Evolutionary conservation across 2,888 invertebrate genomes (phyloP), one percentile per base, ranked within the genome.

Genomic region (Amphipoea oculea): DNA sequence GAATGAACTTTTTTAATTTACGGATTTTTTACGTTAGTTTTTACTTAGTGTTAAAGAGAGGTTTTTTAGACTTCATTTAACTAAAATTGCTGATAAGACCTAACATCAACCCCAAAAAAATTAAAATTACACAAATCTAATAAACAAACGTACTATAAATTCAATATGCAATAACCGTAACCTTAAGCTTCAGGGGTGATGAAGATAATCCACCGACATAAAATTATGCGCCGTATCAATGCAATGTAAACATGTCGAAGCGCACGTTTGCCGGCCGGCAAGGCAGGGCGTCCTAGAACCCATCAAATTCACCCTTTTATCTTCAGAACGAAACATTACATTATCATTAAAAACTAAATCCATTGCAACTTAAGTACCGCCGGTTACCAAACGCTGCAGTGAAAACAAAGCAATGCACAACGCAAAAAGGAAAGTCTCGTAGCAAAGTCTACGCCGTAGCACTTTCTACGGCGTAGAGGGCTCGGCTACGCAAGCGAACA

Each of bases 201-300:
- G 42, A n/a, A 57, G n/a, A 67, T 69, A 63, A 36, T 62, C 23
- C 60, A 57, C 75, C 36, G 54, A 66, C 12, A 51, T 36, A 42
- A 81, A 71, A 78, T 83, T 62, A 78, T 85, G 68, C 68, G 66
- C 36, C 51, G 40, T 82, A 76, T 73, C 69, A 76, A 71, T 71
- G 73, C n/a, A 78, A 91, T 87, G 92, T 92, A 92, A 94, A 93
- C 92, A 92, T 88, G 85, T 77, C 83, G 84, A 87, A 57, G 69
- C 87, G 87, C 92, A 91, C 90, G 90, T 82, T 89, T 74, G 83
- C 90, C 92, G 91, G 92, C 85, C 83, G 86, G 86, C 78, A 48
- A 67, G n/a, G 29, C 54, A 78, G 57, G 62, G 67, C 78, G 57
- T 65, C 79, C 71, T 74, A 57, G 36, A 77, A 80, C 65, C 48